A percentile compares a stretch with the other conserved stretches of the same genome.
Evolutionary conservation across 1,140 invertebrate species (phyloP).

Genomic region (Lordiphosa collinella): DNA sequence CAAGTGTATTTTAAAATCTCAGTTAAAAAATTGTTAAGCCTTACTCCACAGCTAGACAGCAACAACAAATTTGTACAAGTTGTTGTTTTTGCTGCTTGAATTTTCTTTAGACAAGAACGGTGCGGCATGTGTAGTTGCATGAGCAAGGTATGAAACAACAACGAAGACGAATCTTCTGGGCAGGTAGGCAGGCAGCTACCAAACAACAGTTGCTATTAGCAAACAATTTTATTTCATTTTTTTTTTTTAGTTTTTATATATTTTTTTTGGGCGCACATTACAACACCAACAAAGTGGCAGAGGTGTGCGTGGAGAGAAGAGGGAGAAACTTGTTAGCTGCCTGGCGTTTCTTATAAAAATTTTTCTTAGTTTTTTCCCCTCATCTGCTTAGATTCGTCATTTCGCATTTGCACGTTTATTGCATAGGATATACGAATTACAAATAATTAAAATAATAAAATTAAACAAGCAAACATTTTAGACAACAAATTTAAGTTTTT

Average conservation of each 20-base stretch:
- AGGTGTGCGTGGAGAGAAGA: conserved; percentile 9
- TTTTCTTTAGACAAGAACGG: conserved; percentile 54
- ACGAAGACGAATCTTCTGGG: conserved; percentile 34
- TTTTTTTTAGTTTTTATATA: conserved; percentile 14
- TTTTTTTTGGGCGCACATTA: conserved; percentile 40
- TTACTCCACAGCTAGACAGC: conserved; percentile 15
- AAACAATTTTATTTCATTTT: conserved; percentile 50
- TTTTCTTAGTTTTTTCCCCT: conserved; percentile 20
- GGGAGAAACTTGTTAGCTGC: conserved; percentile 49
- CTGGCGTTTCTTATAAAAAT: conserved; percentile 24
- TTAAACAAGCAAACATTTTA: conserved; percentile 50
- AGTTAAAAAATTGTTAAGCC: conserved; percentile 24
- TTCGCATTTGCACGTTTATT: conserved; percentile 24
- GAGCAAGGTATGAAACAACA: conserved; percentile 1
- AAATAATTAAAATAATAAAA: conserved; percentile 70
- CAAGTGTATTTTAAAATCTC: conserved; percentile 11
- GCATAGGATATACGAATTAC: conserved; percentile 26
- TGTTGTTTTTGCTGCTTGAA: conserved; percentile 29
- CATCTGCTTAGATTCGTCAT: conserved; percentile 37
- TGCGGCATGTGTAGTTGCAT: background rate
- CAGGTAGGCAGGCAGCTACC: conserved; percentile 12
- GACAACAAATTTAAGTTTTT: conserved; percentile 38
- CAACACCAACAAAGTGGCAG: conserved; percentile 34
- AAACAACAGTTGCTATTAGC: conserved; percentile 44
- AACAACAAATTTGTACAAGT: conserved; percentile 45